Conservation (phyloP, 37 sponge, comb jelly and placozoan species). For the Chondrilla cf. caribensis region DNA sequence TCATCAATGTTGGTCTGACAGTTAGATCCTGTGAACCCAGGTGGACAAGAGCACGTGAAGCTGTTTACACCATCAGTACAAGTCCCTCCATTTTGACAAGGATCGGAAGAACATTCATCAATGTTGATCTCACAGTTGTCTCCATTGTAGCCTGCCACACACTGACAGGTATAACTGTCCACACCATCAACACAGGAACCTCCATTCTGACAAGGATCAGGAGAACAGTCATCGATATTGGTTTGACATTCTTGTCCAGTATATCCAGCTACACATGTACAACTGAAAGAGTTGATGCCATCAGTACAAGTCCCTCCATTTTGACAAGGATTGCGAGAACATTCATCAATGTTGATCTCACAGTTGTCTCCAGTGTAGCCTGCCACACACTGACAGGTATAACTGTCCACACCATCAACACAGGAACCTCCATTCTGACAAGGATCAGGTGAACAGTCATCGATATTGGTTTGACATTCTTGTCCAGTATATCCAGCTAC, state of each 20-base stretch:
- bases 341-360: slow-evolving; percentile 18
- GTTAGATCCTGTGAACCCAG: slow-evolving; percentile 27
- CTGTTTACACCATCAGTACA: slow-evolving; percentile 15
- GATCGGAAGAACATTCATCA: slow-evolving; percentile 17
- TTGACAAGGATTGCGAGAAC: slow-evolving; percentile 12
- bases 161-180: slow-evolving; percentile 4
- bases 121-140: slow-evolving; percentile 24
- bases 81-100: slow-evolving; percentile 8
- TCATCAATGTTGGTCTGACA: slow-evolving; percentile 34
- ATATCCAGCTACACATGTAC: slow-evolving; percentile 13
- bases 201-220: slow-evolving; percentile 31
- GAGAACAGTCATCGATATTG: slow-evolving; percentile 26
- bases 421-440: slow-evolving; percentile 39
- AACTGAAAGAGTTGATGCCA: slow-evolving; percentile 16
- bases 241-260: not conserved
- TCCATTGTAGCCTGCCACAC: slow-evolving; percentile 25
- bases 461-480: slow-evolving; percentile 19
- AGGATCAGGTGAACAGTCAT: slow-evolving; percentile 22
- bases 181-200: slow-evolving; percentile 17
- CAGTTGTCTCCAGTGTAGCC: slow-evolving; percentile 8
- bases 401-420: slow-evolving; percentile 33
- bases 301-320: slow-evolving; percentile 26
- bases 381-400: not conserved
- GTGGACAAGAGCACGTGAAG: slow-evolving; percentile 4
- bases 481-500: slow-evolving; percentile 30